These are phyloP conservation scores for Taurulus bubalis DNA, from an alignment of 2,113 vertebrate species.

Conservation along the genomic window DNA sequence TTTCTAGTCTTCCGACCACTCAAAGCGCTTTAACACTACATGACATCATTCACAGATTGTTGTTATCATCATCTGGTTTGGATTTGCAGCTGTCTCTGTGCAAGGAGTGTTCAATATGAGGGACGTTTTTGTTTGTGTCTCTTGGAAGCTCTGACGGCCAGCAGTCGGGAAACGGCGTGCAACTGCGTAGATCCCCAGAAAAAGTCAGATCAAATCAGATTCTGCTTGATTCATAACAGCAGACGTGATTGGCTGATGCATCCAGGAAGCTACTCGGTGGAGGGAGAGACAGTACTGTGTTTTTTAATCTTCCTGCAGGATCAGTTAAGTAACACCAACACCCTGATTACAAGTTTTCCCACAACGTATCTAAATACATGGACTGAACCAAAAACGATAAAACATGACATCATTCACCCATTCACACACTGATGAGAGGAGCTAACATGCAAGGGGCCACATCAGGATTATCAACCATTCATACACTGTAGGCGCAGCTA, in stretches of 20 bases:
- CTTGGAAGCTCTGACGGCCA: not conserved
- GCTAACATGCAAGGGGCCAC: too few relatives aligned
- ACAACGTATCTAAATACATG: not conserved
- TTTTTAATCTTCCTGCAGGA: not conserved
- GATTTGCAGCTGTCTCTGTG: not conserved
- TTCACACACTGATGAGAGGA: too few relatives aligned
- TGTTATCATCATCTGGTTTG: not conserved
- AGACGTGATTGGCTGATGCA: not conserved
- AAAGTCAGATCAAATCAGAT: conserved; percentile 1
- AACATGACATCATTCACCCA: too few relatives aligned
- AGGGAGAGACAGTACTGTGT: not conserved
- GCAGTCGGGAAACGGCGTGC: not conserved
- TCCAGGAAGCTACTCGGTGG: not conserved
- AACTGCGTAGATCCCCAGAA: not conserved
- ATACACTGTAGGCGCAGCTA: too few relatives aligned
- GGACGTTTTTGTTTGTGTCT: not conserved
- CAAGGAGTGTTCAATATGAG: not conserved
- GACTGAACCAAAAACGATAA: not conserved
- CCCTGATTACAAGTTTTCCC: not conserved
- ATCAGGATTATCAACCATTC: too few relatives aligned
- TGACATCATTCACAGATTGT: too few relatives aligned
- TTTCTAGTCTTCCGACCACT: too few relatives aligned
- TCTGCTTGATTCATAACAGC: conserved; percentile 17
- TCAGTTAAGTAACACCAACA: not conserved
- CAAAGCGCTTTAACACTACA: too few relatives aligned